Conservation (phyloP, 2,797 vertebrate genomes). For the Anguilla pacifica region DNA sequence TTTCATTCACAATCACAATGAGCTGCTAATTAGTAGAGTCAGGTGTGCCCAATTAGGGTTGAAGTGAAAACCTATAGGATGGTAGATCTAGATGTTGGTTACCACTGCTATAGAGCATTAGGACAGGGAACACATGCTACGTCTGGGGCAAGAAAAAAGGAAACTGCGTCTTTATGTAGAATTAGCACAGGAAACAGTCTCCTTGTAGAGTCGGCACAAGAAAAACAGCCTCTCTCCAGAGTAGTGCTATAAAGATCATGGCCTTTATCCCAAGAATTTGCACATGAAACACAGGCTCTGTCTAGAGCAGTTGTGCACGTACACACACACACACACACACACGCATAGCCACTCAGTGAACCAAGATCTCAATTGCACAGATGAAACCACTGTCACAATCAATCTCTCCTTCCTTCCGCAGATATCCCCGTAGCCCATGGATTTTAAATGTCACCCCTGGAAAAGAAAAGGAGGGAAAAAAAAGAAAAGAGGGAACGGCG, state of each 20-base stretch:
- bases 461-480: slow-evolving; percentile 17
- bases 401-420: slow-evolving; percentile 29
- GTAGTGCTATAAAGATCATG: not conserved
- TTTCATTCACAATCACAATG: no score
- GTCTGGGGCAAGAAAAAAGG: not conserved
- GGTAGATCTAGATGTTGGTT: no score
- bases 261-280: not conserved
- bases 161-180: not conserved
- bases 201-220: not conserved
- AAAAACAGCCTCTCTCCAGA: not conserved
- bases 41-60: no score
- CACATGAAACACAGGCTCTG: not conserved
- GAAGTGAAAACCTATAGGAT: no score
- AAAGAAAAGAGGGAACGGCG: not conserved
- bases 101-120: not conserved
- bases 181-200: not conserved
- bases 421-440: slow-evolving; percentile 27
- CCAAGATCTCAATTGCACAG: not conserved
- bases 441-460: slow-evolving; percentile 47
- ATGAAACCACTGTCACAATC: slow-evolving; percentile 24
- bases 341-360: not conserved
- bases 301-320: not conserved
- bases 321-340: not conserved
- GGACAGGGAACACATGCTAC: no score
- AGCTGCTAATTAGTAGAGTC: no score